Evolutionary conservation across 2,888 invertebrate species (phyloP).

Genomic region (Eledona agricola): DNA sequence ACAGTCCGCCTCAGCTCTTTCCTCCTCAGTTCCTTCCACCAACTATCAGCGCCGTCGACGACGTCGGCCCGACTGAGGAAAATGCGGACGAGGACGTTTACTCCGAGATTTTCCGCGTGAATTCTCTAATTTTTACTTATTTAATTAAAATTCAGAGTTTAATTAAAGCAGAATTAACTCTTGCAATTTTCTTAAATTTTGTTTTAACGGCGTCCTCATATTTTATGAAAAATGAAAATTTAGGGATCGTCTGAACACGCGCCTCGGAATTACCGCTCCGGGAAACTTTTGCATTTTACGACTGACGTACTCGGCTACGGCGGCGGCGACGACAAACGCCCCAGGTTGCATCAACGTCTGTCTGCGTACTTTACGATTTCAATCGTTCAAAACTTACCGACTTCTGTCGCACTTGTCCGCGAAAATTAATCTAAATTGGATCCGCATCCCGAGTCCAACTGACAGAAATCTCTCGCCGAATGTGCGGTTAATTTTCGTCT

Average conservation of each 20-base stretch:
- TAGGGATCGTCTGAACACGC: slow-evolving; percentile 21
- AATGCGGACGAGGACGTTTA: slow-evolving; percentile 17
- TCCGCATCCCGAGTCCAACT: slow-evolving; percentile 46
- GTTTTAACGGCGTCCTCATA: slow-evolving; percentile 31
- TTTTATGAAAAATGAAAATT: slow-evolving; percentile 37
- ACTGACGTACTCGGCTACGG: slow-evolving; percentile 15
- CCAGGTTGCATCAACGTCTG: slow-evolving; percentile 14
- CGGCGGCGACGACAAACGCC: slow-evolving; percentile 17
- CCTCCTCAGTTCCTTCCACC: slow-evolving; percentile 1
- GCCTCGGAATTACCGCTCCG: slow-evolving; percentile 17
- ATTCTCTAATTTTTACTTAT: slow-evolving; percentile 41
- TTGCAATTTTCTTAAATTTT: slow-evolving; percentile 37
- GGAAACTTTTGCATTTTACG: slow-evolving; percentile 31
- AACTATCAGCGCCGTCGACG: slow-evolving; percentile 1
- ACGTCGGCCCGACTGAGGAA: slow-evolving; percentile 3
- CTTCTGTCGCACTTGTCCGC: not conserved
- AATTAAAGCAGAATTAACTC: slow-evolving; percentile 37
- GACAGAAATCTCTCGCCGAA: slow-evolving; percentile 48
- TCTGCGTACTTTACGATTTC: slow-evolving; percentile 7
- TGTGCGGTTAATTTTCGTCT: slow-evolving; percentile 49
- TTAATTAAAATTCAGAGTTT: slow-evolving; percentile 41
- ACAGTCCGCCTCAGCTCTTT: slow-evolving; percentile 12
- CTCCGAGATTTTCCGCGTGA: slow-evolving; percentile 30
- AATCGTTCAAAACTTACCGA: slow-evolving; percentile 3
- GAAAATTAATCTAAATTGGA: slow-evolving; percentile 47